Base-by-base conservation (phyloP, 64 coral and sea anemone genomes). In the Trachythela sp. region DNA sequence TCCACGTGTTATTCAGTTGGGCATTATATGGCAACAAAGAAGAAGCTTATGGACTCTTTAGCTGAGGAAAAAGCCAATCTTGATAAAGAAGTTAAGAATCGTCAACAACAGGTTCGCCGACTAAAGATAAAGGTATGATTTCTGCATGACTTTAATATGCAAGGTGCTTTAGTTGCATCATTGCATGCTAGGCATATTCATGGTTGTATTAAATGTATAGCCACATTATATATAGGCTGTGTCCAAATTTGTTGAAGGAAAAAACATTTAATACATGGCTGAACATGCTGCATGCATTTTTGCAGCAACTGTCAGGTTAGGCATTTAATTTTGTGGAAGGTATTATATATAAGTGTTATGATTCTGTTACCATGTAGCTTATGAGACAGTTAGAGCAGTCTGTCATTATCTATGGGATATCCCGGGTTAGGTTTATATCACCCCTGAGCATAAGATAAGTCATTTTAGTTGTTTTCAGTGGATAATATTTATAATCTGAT, bases 11-110 rank as follows among this genome's bases (percentile, higher is more conserved):
- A 45, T 86, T 38, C 85, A 24, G 48, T 72, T 41, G 60, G 86
- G 26, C 54, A 75, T 67, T 88, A 88, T 43, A 68, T 88, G 33
- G 29, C n/a, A 31, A 42, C 58, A 14, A 88, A 88, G 58, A 88
- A 70, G 39, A 71, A 29, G 39, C 52, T 88, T n/a, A 54, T 34
- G 26, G 48, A 56, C 56, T 31, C 14, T 1, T 88, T 59, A 45
- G 86, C 86, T 29, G 59, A 88, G 86, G 86, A 88, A 68, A 75
- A 50, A 87, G 86, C 50, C 36, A 60, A 24, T 29, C 29, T 87
- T 22, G 40, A 56, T 52, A 54, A 54, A 54, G 85, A 86, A 58
- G 38, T 86, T 13, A 56, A 38, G 36, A 87, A 60, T 87, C 26
- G 51, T 11, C 86, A 87, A 50, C 86, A 87, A 60, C 86, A 50